Evolutionary conservation across 1,140 invertebrate species (phyloP).

Genomic region (Cyclargus thomasi): DNA sequence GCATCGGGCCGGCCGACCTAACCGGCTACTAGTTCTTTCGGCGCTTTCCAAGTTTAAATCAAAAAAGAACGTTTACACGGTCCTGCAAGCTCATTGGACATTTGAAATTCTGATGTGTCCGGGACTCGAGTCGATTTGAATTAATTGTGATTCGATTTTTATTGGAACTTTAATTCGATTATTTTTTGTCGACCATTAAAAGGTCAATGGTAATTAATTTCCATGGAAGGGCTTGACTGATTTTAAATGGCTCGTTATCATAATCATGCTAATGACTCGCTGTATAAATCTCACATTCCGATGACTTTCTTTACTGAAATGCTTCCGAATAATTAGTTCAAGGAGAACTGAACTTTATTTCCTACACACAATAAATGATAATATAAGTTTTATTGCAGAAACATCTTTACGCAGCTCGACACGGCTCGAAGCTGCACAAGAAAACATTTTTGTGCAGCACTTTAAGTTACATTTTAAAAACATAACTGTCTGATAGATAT

Average conservation of each 20-base stretch:
- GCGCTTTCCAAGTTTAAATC: slow-evolving; percentile 68
- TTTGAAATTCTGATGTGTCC: slow-evolving; percentile 70
- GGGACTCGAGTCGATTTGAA: slow-evolving; percentile 68
- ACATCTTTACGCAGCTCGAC: too few species aligned
- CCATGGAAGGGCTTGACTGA: not conserved
- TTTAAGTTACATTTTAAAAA: too few species aligned
- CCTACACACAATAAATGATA: too few species aligned
- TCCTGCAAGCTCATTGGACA: slow-evolving; percentile 59
- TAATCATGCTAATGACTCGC: not conserved
- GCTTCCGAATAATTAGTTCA: not conserved
- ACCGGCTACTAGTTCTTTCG: slow-evolving; percentile 68
- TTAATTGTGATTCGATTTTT: slow-evolving; percentile 61
- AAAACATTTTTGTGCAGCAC: too few species aligned
- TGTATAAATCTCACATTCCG: not conserved
- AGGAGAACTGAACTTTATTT: too few species aligned
- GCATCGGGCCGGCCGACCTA: slow-evolving; percentile 71
- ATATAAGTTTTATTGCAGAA: too few species aligned
- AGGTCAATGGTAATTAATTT: slow-evolving; percentile 27
- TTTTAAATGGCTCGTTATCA: slow-evolving; percentile 7
- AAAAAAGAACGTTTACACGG: slow-evolving; percentile 71
- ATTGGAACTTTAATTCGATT: slow-evolving; percentile 68
- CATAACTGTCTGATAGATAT: too few species aligned
- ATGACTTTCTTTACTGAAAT: not conserved
- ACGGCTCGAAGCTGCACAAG: too few species aligned
- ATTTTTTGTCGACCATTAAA: slow-evolving; percentile 36